Evolutionary conservation across 2,113 vertebrate species (phyloP).

Genomic region (Butorides virescens): DNA sequence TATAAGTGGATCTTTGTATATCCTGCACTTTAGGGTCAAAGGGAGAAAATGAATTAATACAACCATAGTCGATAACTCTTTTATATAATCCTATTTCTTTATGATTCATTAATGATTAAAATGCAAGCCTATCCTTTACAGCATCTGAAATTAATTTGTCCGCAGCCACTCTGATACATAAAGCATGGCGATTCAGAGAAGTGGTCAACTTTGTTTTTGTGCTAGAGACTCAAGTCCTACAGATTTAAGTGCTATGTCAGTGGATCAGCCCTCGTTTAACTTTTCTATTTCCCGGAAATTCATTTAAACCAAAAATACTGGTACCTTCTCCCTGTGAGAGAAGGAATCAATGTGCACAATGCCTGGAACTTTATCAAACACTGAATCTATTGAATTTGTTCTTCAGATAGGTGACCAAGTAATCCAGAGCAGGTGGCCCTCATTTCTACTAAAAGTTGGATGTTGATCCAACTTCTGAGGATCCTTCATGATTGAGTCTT

Average conservation of each 20-base stretch:
- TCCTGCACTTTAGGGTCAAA: neutral
- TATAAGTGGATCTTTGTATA: neutral
- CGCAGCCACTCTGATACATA: too few relatives aligned
- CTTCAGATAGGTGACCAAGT: neutral
- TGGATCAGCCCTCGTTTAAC: neutral
- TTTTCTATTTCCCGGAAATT: neutral
- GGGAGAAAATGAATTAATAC: neutral
- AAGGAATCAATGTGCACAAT: neutral
- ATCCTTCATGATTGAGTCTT: neutral
- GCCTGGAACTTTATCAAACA: neutral
- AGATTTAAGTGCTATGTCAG: neutral
- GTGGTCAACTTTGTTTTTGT: neutral
- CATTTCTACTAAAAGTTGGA: neutral
- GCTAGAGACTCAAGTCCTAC: neutral
- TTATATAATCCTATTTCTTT: neutral
- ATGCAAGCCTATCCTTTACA: neutral
- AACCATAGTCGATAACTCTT: neutral
- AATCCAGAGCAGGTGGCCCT: neutral
- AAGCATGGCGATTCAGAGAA: neutral
- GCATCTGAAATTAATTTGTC: neutral
- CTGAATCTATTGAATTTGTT: neutral
- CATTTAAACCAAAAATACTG: neutral
- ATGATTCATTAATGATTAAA: neutral
- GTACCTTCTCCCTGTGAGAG: neutral
- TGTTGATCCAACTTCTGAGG: neutral